Evolutionary conservation across 2,888 invertebrate species (phyloP), one percentile per base, ranked within the genome.

Genomic region (Caenorhabditis sp.): DNA sequence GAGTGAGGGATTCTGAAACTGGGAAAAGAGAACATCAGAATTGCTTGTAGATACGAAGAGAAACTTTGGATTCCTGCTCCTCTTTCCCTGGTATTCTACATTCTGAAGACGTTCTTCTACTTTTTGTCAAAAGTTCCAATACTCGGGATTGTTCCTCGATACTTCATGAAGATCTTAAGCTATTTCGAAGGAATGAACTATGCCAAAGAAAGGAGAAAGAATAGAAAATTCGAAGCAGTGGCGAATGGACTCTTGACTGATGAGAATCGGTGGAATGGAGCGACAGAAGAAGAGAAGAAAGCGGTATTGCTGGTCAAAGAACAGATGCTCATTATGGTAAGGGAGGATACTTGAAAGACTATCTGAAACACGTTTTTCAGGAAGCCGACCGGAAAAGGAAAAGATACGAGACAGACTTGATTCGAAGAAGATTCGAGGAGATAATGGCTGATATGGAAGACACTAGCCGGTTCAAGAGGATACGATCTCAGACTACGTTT

Each of bases 61-160:
- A 84, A 81, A 22, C 26, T 81, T 0, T 79, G 71, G 62, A 55
- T 72, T 9, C 85, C 85, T 5, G 84, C 85, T 9, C 85, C 85
- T 2, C 37, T 86, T 2, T 86, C 84, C 8, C 18, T 84, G 11
- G 40, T 86, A 18, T 82, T 80, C 62, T 83, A 84, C 69, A 77
- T 81, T 47, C 44, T 80, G 37, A 78, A 81, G 26, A 47, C 62
- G 2, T 20, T 64, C 8, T 56, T 20, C 15, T 60, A 40, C n/a
- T 78, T 82, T n/a, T 13, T 62, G 2, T 68, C 82, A 5, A 77
- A 78, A 68, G 35, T 82, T 1, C 82, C 82, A 11, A 37, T 72
- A 2, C 32, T 82, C 11, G 70, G 77, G 20, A 22, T 67, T 2
- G 13, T 67, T 3, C 47, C 62, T 0, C 18, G 40, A n/a, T 50